Base-by-base conservation (phyloP, 2,113 vertebrate genomes). In the Bothrops jararaca region DNA sequence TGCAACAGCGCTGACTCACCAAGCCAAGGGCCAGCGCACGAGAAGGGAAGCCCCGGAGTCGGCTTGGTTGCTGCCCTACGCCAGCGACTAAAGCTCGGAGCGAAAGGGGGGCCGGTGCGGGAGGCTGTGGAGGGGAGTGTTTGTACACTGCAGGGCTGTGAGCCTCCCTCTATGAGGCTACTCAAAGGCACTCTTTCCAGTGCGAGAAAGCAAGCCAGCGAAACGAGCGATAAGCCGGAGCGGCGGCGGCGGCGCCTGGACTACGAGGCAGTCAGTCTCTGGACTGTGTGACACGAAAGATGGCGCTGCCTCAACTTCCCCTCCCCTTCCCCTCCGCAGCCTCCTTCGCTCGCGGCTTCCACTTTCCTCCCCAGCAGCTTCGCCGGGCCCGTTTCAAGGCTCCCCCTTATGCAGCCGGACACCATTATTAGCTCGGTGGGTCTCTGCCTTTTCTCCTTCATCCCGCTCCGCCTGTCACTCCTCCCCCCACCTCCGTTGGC, bases 231-330 rank as follows among this genome's bases (percentile, higher is more conserved):
- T 56, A 69, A 48, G 7, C 58, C 15, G 45, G 52, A 96, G 96
- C 56, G 22, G 52, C 95, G 24, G 90, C 95, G 95, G 52, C 95
- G 24, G 90, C 95, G 95, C 96, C 97, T 95, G 96, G 96, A 96
- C 95, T n/a, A 22, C 29, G 89, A 92, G 95, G 96, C 94, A 88
- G 45, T 96, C 96, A 95, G 96, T 96, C 96, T 97, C 96, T 96
- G 97, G 97, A 95, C 95, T 97, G 97, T 96, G 97, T 97, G 97
- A 97, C 97, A 97, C 97, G 97, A 97, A 98, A 98, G 97, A 98
- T 98, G 97, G 97, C 97, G 97, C 97, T 94, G 96, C 96, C 97
- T 97, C 97, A 96, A 96, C 95, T 95, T 95, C 95, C 95, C 95
- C 97, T 96, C 96, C 95, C 69, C 74, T 96, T 94, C 94, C 96